Evolutionary conservation across 2,888 invertebrate genomes (phyloP), one percentile per base, ranked within the genome.

Genomic region (Acleris literana): DNA sequence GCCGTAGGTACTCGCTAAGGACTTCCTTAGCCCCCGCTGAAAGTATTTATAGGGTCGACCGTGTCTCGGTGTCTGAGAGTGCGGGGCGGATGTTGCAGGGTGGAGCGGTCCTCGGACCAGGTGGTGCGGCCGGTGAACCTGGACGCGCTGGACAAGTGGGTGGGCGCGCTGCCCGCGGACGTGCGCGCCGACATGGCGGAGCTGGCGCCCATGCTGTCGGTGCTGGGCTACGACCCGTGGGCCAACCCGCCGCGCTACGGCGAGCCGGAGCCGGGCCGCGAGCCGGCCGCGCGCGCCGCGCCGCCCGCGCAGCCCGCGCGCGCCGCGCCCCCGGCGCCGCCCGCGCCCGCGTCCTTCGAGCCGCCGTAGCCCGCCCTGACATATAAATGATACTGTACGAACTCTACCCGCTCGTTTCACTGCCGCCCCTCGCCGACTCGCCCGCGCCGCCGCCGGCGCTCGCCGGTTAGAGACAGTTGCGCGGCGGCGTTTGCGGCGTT

Each of bases 91-190:
- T 73, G 69, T 90, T 88, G 63, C 93, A 99, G 98, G 91, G 97
- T 98, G 85, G 99, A 99, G 93, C 95, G 99, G 70, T 99, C 99
- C 56, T 98, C 98, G 71, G 99, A 99, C 94, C 99, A 99, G 94
- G 99, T 99, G 78, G 98, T 99, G 87, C 99, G 99, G 82, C 98
- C 99, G 16, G 97, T 99, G 69, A 99, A 99, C 93, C 93, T 97
- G 81, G 99, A 99, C 90, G 99, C 99, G 56, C 94, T 99, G 71
- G 95, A 95, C 78, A 97, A 97, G 92, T 98, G 97, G 98, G 97
- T 97, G 74, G 97, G 97, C 66, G 94, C 96, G 83, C 94, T 98
- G 82, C 97, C 98, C 79, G 95, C 95, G 25, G 99, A 99, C 92
- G 98, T 99, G 69, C 95, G 98, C 71, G 94, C 94, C 70, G 98